Conservation (phyloP, 2,797 vertebrate genomes). For the Pteropus rufus region DNA sequence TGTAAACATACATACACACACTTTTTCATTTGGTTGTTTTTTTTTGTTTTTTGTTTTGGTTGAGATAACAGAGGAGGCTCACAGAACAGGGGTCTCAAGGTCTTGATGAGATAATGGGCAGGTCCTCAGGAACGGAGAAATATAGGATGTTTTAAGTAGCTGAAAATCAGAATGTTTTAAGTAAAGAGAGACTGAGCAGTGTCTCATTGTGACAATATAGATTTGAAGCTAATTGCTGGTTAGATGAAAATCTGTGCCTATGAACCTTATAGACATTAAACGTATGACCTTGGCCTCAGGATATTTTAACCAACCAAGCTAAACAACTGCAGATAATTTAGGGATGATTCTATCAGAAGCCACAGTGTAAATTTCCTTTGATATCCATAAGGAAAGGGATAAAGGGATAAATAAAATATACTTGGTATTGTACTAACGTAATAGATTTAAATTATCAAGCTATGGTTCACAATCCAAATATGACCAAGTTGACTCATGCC, state of each 20-base stretch:
- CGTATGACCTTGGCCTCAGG: not conserved
- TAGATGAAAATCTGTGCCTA: not conserved
- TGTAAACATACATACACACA: no score
- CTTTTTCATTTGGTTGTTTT: no score
- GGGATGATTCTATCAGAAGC: not conserved
- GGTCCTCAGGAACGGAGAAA: not conserved
- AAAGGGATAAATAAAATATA: slow-evolving; percentile 4
- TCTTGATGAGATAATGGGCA: not conserved
- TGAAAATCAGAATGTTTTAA: not conserved
- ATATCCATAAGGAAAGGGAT: slow-evolving; percentile 6
- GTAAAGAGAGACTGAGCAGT: not conserved
- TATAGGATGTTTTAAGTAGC: not conserved
- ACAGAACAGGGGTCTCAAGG: not conserved
- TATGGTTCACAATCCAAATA: slow-evolving; percentile 14
- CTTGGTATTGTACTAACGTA: not conserved
- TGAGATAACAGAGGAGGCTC: not conserved
- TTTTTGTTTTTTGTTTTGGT: not conserved
- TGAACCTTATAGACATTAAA: not conserved
- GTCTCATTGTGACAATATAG: not conserved
- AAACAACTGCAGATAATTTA: not conserved
- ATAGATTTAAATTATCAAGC: not conserved
- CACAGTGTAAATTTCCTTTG: slow-evolving; percentile 20
- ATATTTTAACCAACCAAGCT: not conserved
- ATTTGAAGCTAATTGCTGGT: not conserved
- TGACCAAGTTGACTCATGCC: not conserved